Percentiles rank a stretch among this genome's conserved stretches.
These are phyloP conservation scores for Euphonia xanthogaster DNA, from an alignment of 2,797 vertebrate species.

Conservation along the genomic window DNA sequence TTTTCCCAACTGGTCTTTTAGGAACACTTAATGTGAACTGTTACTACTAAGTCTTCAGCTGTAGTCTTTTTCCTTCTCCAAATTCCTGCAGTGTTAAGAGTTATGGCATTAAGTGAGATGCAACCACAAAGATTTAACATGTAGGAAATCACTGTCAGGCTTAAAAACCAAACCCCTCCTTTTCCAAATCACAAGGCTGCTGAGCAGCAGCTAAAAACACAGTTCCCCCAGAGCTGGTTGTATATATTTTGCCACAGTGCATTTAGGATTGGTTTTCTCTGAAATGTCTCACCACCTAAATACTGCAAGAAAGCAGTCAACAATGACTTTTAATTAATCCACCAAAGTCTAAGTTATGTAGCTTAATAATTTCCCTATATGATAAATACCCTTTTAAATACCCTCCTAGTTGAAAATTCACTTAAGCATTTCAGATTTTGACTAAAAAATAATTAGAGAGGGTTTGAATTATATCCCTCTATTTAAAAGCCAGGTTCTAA, in stretches of 20 bases:
- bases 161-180: not conserved
- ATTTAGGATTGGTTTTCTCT: not conserved
- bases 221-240: not conserved
- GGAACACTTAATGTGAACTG: slow-evolving; percentile 58
- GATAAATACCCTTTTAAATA: not conserved
- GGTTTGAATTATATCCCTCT: not conserved
- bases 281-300: not conserved
- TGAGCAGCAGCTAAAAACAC: not conserved
- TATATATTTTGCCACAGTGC: not conserved
- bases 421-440: not conserved
- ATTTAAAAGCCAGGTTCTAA: not conserved
- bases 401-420: not conserved
- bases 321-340: not conserved
- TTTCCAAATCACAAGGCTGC: not conserved
- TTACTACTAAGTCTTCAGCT: not conserved
- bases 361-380: not conserved
- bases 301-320: not conserved
- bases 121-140: not conserved
- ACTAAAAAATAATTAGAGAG: not conserved
- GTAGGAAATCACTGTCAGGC: not conserved
- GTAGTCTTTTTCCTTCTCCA: too few species aligned
- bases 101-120: not conserved
- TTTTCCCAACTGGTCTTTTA: not conserved
- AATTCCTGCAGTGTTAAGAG: not conserved
- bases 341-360: not conserved